These are phyloP conservation scores for Mystacides longicornis DNA, from an alignment of 2,888 invertebrate species.

Conservation along the genomic window DNA sequence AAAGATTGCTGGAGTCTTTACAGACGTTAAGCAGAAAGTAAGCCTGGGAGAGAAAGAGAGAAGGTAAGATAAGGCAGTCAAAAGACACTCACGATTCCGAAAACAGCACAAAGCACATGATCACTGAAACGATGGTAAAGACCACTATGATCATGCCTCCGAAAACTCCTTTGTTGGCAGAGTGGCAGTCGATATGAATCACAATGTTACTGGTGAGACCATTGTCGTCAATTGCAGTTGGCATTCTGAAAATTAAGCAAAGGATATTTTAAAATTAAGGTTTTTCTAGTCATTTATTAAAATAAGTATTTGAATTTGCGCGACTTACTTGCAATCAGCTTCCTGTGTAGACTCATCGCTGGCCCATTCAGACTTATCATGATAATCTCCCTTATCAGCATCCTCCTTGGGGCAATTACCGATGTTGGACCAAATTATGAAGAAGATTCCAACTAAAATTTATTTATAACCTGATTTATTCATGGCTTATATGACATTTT, in stretches of 20 bases:
- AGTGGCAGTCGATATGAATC: constrained; percentile 66
- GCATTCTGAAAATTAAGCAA: constrained; percentile 38
- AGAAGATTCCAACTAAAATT: constrained; percentile 60
- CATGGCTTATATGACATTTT: no score
- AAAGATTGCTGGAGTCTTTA: neutral
- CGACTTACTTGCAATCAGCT: constrained; percentile 33
- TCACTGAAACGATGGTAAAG: constrained; percentile 50
- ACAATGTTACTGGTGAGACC: constrained; percentile 51
- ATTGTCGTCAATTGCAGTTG: constrained; percentile 43
- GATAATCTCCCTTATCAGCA: constrained; percentile 34
- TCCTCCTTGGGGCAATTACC: constrained; percentile 49
- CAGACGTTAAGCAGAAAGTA: no score
- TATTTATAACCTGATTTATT: no score
- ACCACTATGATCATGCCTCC: constrained; percentile 56
- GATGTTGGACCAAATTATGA: constrained; percentile 68
- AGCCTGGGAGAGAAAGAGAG: neutral
- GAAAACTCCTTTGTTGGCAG: constrained; percentile 68
- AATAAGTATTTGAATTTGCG: neutral
- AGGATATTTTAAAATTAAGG: neutral
- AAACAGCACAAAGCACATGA: constrained; percentile 52
- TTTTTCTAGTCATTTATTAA: neutral
- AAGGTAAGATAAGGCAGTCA: neutral
- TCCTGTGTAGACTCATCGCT: constrained; percentile 13
- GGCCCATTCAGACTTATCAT: constrained; percentile 18
- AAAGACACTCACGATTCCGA: constrained; percentile 40